Percentiles rank a stretch among this genome's conserved stretches.
phyloP scores from a whole-genome alignment of 2,888 invertebrate genomes.

The Thereva nobilitata region DNA sequence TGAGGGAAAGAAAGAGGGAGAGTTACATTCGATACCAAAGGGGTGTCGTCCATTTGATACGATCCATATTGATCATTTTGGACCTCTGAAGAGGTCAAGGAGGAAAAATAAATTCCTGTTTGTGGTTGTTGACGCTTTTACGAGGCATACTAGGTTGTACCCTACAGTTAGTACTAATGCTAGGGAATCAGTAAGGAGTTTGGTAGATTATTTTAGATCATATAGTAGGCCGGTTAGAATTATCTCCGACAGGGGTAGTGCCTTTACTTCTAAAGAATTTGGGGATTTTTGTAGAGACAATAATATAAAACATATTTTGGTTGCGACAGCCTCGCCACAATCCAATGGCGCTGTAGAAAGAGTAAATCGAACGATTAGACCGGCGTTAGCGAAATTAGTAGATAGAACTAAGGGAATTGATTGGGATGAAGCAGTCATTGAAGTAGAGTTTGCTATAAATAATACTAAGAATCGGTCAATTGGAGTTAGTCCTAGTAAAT shows the following conservation, averaged over 20 bases:
- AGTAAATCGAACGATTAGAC: conserved; percentile 12
- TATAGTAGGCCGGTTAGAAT: conserved; percentile 46
- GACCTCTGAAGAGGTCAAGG: conserved; percentile 37
- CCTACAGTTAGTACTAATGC: conserved; percentile 48
- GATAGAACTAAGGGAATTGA: conserved; percentile 11
- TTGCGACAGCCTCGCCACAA: conserved; percentile 31
- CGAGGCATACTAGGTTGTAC: conserved; percentile 50
- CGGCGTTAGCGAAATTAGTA: conserved; percentile 31
- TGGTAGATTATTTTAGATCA: conserved; percentile 43
- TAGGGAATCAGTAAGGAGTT: conserved; percentile 44
- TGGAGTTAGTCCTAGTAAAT: conserved; percentile 44
- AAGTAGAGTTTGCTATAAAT: conserved; percentile 45
- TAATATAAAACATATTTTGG: conserved; percentile 33
- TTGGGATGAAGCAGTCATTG: conserved; percentile 38
- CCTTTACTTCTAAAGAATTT: conserved; percentile 43
- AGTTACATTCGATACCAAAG: conserved; percentile 46
- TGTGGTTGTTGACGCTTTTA: conserved; percentile 52
- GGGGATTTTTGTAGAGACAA: conserved; percentile 3
- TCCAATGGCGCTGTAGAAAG: conserved; percentile 36
- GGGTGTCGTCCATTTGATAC: conserved; percentile 44
- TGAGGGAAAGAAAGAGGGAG: conserved; percentile 41
- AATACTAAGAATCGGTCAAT: conserved; percentile 46
- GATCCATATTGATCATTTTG: conserved; percentile 37
- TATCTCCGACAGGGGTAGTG: conserved; percentile 53
- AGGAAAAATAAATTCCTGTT: conserved; percentile 50